phyloP scores from a whole-genome alignment of 2,113 vertebrate genomes.

The Oenanthe melanoleuca region DNA sequence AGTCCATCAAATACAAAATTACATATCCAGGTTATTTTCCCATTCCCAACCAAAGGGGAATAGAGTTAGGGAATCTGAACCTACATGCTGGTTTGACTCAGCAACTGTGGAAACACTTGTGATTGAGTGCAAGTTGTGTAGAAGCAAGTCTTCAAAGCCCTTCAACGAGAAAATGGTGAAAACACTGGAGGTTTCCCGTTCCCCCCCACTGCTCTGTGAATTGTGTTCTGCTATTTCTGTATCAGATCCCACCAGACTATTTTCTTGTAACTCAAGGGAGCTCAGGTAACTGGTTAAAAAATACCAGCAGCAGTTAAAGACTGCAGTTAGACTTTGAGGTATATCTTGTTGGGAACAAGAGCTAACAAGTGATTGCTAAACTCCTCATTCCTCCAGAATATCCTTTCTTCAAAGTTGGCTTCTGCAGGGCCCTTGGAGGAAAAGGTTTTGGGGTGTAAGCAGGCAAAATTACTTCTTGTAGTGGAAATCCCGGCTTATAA shows the following conservation, averaged over 20 bases:
- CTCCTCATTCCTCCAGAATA: not conserved
- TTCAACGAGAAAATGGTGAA: not conserved
- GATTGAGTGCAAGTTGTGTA: not conserved
- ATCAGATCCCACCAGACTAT: not conserved
- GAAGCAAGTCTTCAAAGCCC: not conserved
- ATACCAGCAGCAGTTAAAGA: not conserved
- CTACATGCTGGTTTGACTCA: not conserved
- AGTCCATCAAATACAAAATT: not conserved
- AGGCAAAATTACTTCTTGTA: not conserved
- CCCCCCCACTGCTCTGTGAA: not conserved
- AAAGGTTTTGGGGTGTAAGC: not conserved
- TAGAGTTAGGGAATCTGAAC: not conserved
- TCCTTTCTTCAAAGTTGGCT: not conserved
- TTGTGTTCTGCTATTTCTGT: not conserved
- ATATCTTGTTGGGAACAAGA: not conserved
- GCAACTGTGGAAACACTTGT: not conserved
- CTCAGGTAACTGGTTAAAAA: not conserved
- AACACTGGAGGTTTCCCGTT: not conserved
- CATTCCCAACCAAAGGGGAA: rapidly evolving
- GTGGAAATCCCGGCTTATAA: not conserved
- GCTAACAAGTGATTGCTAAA: not conserved
- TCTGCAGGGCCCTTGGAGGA: not conserved
- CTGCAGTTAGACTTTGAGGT: not conserved
- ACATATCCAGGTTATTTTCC: not conserved
- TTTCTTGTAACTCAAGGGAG: not conserved